Percentiles rank a stretch among this genome's conserved stretches.
These are phyloP conservation scores for Cephus sareptanus DNA, from an alignment of 2,888 invertebrate species.

Conservation along the genomic window DNA sequence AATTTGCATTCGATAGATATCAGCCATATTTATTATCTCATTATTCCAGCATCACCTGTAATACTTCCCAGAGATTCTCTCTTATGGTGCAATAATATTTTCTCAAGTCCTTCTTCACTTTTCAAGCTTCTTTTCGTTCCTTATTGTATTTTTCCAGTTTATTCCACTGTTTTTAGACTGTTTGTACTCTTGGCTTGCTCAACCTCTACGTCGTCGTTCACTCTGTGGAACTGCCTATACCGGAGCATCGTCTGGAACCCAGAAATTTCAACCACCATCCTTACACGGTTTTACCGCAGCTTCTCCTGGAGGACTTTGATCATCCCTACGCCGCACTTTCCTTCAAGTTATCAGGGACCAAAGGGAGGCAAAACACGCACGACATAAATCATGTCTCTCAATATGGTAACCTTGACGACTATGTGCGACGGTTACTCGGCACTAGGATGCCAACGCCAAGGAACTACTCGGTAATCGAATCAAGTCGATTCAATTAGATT, in stretches of 20 bases:
- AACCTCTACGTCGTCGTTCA: slow-evolving; percentile 22
- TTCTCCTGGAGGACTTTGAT: slow-evolving; percentile 26
- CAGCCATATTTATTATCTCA: not conserved
- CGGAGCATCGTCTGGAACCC: slow-evolving; percentile 60
- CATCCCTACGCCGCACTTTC: slow-evolving; percentile 23
- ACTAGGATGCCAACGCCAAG: not conserved
- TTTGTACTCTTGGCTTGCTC: slow-evolving; percentile 5
- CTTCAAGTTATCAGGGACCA: slow-evolving; percentile 2
- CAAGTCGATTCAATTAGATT: not conserved
- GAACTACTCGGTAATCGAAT: not conserved
- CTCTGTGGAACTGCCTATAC: slow-evolving; percentile 41
- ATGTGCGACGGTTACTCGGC: slow-evolving; percentile 3
- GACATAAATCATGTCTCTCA: slow-evolving; percentile 2
- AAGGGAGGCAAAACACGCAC: not conserved
- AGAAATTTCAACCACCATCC: slow-evolving; percentile 66
- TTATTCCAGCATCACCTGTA: not conserved
- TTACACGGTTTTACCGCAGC: slow-evolving; percentile 18
- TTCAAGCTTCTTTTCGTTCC: not conserved
- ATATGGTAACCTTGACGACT: not conserved
- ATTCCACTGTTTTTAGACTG: not conserved
- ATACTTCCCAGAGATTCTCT: not conserved
- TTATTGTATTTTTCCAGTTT: not conserved
- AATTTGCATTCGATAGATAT: not conserved
- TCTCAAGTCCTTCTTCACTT: not conserved
- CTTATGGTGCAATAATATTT: not conserved